Evolutionary conservation across 2,888 invertebrate genomes (phyloP).

Genomic region (Microplitis deprimator): DNA sequence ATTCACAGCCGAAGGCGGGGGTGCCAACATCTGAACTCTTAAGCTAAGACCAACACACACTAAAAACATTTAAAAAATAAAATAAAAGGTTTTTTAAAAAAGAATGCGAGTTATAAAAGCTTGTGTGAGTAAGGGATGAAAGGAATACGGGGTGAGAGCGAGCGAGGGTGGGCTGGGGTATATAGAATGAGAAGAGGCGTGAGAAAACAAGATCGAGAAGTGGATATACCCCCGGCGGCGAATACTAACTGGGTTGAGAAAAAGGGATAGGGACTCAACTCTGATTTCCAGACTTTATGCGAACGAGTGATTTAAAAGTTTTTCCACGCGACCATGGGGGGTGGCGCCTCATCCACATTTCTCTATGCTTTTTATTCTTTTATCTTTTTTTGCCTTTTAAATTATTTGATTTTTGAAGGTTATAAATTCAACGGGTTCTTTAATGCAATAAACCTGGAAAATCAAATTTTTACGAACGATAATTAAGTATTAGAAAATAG

Average conservation of each 20-base stretch:
- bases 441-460: background rate
- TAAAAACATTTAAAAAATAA: conserved; percentile 28
- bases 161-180: background rate
- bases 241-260: conserved; percentile 15
- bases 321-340: conserved; percentile 29
- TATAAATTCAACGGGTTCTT: background rate
- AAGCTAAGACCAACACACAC: conserved; percentile 15
- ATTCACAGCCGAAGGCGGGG: too few relatives aligned
- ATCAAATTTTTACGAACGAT: background rate
- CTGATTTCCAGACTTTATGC: conserved; percentile 51
- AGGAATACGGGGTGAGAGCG: background rate
- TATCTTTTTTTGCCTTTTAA: background rate
- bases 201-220: conserved; percentile 33
- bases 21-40: background rate
- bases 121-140: background rate
- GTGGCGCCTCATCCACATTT: conserved; percentile 14
- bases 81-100: background rate
- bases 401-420: background rate
- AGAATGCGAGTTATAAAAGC: background rate
- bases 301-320: conserved; percentile 34
- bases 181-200: conserved; percentile 19
- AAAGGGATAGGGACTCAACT: conserved; percentile 42
- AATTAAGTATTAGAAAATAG: background rate
- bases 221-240: conserved; percentile 23
- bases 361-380: background rate